phyloP scores from a whole-genome alignment of 23 tunicate species.

The Trididemnum clinides region DNA sequence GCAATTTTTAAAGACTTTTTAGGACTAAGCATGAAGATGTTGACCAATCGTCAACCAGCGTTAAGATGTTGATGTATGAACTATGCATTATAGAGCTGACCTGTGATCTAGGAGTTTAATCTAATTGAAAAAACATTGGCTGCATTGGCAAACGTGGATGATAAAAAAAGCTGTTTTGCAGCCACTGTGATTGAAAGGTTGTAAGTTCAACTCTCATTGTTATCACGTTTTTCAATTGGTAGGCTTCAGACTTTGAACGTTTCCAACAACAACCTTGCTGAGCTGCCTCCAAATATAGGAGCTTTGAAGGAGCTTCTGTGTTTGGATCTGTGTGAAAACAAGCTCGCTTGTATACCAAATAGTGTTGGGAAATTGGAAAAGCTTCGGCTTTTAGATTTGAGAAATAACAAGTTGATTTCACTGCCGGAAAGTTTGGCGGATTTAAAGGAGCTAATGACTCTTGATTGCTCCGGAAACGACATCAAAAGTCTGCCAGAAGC shows the following conservation, averaged over 20 bases:
- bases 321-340: conserved; percentile 69
- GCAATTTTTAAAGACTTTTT: no score
- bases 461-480: conserved; percentile 80
- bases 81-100: no score
- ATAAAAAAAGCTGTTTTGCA: no score
- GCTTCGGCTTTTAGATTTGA: conserved; percentile 64
- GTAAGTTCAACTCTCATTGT: no score
- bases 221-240: not conserved
- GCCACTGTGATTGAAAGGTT: no score
- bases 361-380: conserved; percentile 48
- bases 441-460: conserved; percentile 50
- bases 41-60: no score
- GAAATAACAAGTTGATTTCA: conserved; percentile 54
- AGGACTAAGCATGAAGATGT: no score
- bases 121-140: no score
- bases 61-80: no score
- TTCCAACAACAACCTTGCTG: conserved; percentile 48
- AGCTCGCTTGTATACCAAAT: conserved; percentile 52
- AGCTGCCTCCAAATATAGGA: conserved; percentile 57
- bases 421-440: conserved; percentile 62
- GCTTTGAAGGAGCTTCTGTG: conserved; percentile 39
- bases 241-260: conserved; percentile 66
- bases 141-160: no score
- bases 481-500: conserved; percentile 56
- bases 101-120: no score